Evolutionary conservation across 2,797 vertebrate genomes (phyloP), one percentile per base, ranked within the genome.

Genomic region (Fringilla coelebs): DNA sequence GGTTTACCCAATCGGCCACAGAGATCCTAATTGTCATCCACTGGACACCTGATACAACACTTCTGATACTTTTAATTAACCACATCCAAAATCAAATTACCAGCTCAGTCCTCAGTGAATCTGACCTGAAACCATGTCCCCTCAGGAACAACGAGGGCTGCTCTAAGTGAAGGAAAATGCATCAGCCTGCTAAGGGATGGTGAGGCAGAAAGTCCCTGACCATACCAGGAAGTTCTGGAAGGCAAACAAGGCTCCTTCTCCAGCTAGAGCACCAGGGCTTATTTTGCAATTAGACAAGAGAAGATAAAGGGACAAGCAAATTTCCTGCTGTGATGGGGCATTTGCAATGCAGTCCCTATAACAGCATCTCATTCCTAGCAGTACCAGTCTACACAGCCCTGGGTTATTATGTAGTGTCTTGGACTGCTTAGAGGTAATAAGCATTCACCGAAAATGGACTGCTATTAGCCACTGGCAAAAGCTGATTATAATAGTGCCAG

Each of bases 381-480:
- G 93, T 94, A 85, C 91, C 94, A 96, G 93, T 94, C 97, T 91
- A 72, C 74, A 79, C 88, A 89, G 87, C 41, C 26, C 80, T 75
- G 85, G 78, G 65, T 96, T 95, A 96, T 92, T 96, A 94, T 93
- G 95, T 58, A 97, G 96, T 70, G 87, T 93, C 94, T 98, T 94
- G 91, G 93, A 95, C 90, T 90, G 94, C 94, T 96, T 94, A 83
- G 88, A 95, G 88, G 95, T 96, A 96, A 96, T 94, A 96, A 97
- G 96, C 91, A 92, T 93, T 96, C 89, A 88, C 92, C 3, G 76
- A 96, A 97, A 97, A 97, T 96, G 96, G 95, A 92, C 90, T 93
- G 93, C 95, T 97, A 96, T 96, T 94, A 97, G 96, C 94, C 96
- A 96, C 90, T 74, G 41, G 93, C 91, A 92, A 96, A 97, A 97